phyloP scores from a whole-genome alignment of 2,797 vertebrate species.

The Bucorvus abyssinicus region DNA sequence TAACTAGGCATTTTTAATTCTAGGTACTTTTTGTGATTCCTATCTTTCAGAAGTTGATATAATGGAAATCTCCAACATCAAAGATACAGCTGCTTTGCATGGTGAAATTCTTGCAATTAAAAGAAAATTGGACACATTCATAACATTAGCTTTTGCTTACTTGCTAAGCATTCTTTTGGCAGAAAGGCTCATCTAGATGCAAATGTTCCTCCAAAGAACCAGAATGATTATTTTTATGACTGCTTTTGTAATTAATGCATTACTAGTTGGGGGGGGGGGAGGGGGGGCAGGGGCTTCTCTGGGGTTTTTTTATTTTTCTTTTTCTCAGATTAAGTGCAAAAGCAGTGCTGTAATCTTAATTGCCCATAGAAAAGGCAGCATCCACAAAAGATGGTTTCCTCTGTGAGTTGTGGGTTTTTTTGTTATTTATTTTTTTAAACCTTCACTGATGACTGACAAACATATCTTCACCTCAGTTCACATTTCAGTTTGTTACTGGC shows the following conservation, averaged over 20 bases:
- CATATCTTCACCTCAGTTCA: background rate
- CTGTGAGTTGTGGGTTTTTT: background rate
- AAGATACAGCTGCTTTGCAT: background rate
- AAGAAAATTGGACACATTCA: conserved; percentile 13
- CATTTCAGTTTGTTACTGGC: background rate
- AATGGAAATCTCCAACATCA: conserved; percentile 9
- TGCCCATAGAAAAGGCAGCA: background rate
- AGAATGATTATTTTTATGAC: conserved; percentile 18
- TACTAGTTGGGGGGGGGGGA: background rate
- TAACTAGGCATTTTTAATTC: background rate
- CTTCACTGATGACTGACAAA: background rate
- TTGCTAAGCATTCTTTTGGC: background rate
- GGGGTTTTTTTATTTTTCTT: background rate
- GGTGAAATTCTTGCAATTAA: background rate
- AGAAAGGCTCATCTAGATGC: conserved; percentile 19
- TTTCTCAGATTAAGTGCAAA: background rate
- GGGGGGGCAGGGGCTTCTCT: accelerated
- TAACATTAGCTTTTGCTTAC: conserved; percentile 13
- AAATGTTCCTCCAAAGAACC: conserved; percentile 10
- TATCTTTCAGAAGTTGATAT: background rate
- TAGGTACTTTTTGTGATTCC: background rate
- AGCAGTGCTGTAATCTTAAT: background rate
- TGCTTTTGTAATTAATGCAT: conserved; percentile 20
- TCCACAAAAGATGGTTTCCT: background rate
- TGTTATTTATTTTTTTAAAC: background rate